phyloP scores from a whole-genome alignment of 2,113 vertebrate genomes.

The Erythrolamprus reginae region DNA sequence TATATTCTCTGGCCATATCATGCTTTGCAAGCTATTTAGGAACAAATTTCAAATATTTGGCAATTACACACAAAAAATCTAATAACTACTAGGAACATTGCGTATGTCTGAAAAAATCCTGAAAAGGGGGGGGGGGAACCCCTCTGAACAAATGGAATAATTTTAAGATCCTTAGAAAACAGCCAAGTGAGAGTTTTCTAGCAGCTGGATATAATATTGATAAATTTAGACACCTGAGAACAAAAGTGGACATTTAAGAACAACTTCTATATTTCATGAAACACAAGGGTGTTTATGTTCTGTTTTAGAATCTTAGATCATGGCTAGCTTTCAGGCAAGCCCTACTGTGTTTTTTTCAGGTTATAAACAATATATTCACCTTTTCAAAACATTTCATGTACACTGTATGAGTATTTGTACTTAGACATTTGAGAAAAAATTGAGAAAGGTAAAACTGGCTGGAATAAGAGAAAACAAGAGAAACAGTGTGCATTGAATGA shows the following conservation, averaged over 20 bases:
- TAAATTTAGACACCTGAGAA: conserved; percentile 59
- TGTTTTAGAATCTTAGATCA: conserved; percentile 50
- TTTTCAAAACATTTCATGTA: conserved; percentile 6
- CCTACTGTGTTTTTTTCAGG: background rate
- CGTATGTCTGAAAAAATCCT: background rate
- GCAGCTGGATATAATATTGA: conserved; percentile 43
- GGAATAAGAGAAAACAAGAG: background rate
- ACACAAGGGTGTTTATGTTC: conserved; percentile 43
- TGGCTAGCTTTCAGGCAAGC: conserved; percentile 20
- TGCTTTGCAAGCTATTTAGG: background rate
- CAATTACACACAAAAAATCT: background rate
- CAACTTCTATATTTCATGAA: conserved; percentile 38
- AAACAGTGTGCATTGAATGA: background rate
- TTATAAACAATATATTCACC: conserved; percentile 9
- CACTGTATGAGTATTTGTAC: background rate
- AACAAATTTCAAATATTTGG: background rate
- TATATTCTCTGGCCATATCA: background rate
- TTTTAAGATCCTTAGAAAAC: conserved; percentile 2
- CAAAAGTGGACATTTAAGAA: conserved; percentile 54
- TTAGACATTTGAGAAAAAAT: background rate
- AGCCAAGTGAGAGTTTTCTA: conserved; percentile 29
- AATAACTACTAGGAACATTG: background rate
- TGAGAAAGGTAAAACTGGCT: background rate
- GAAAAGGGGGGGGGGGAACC: background rate
- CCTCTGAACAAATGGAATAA: background rate